These are phyloP conservation scores for Dryas iulia DNA, from an alignment of 1,140 invertebrate species.

Conservation along the genomic window DNA sequence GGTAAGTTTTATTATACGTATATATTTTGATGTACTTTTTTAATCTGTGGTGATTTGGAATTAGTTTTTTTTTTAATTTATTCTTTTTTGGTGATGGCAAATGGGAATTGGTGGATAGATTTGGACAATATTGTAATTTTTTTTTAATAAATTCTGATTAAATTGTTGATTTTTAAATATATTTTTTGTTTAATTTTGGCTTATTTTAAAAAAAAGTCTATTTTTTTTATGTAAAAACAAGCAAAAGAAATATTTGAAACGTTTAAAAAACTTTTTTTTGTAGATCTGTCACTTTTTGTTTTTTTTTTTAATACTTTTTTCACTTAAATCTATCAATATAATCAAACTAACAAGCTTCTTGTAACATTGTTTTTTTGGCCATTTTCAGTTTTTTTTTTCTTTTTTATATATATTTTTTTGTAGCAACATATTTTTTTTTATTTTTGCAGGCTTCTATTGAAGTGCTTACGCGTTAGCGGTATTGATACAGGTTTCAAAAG, in stretches of 20 bases:
- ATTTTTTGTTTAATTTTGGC: too few species aligned
- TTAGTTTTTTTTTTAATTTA: too few species aligned
- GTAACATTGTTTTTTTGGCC: background rate
- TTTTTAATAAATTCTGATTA: too few species aligned
- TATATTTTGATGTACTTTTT: background rate
- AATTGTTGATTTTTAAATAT: too few species aligned
- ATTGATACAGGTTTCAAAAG: conserved; percentile 13
- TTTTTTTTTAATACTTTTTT: background rate
- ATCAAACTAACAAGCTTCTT: background rate
- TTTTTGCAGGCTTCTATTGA: conserved; percentile 52
- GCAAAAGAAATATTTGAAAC: too few species aligned
- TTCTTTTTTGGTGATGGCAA: too few species aligned
- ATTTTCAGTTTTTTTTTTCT: background rate
- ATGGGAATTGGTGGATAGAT: too few species aligned
- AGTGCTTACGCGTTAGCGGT: conserved; percentile 14
- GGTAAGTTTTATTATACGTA: background rate
- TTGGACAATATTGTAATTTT: background rate
- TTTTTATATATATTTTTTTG: background rate
- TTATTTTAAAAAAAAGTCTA: too few species aligned
- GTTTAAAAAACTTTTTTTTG: too few species aligned
- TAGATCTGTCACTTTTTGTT: background rate
- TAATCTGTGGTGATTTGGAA: too few species aligned
- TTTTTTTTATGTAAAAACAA: too few species aligned
- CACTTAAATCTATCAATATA: background rate
- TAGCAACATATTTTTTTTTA: conserved; percentile 24